Percentiles rank a stretch among this genome's conserved stretches.
These are phyloP conservation scores for Criorhina ranunculi DNA, from an alignment of 2,888 invertebrate species.

Conservation along the genomic window DNA sequence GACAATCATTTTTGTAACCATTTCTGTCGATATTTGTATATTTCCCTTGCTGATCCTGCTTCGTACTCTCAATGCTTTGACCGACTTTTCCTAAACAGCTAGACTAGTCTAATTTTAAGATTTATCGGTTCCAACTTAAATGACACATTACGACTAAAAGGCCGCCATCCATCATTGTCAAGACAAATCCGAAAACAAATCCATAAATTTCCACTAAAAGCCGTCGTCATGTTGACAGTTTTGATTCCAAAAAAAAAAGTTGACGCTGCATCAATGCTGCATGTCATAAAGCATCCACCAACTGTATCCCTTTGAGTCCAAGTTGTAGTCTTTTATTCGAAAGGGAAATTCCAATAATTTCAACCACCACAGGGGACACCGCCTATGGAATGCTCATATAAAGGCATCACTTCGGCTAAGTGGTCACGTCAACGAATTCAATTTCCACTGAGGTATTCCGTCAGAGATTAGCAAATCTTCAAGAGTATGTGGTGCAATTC, in stretches of 20 bases:
- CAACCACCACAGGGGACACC: not conserved
- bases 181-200: slow-evolving; percentile 1
- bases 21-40: too few species aligned
- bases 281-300: not conserved
- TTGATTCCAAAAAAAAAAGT: slow-evolving; percentile 17
- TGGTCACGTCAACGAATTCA: not conserved
- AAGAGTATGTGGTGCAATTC: slow-evolving; percentile 11
- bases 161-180: too few species aligned
- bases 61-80: too few species aligned
- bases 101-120: too few species aligned
- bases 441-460: slow-evolving; percentile 32
- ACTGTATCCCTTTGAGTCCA: slow-evolving; percentile 18
- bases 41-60: too few species aligned
- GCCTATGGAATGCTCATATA: slow-evolving; percentile 26
- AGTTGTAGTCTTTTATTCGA: slow-evolving; percentile 14
- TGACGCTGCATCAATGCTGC: slow-evolving; percentile 19
- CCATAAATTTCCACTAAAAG: slow-evolving; percentile 26
- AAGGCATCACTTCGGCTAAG: slow-evolving; percentile 29
- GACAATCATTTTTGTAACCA: too few species aligned
- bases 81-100: too few species aligned
- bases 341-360: slow-evolving; percentile 18
- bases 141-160: too few species aligned
- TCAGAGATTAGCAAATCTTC: slow-evolving; percentile 38
- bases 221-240: slow-evolving; percentile 23
- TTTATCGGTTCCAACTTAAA: too few species aligned